These are phyloP conservation scores for Minunthozetes semirufus DNA, from an alignment of 2,888 invertebrate species.

Conservation along the genomic window DNA sequence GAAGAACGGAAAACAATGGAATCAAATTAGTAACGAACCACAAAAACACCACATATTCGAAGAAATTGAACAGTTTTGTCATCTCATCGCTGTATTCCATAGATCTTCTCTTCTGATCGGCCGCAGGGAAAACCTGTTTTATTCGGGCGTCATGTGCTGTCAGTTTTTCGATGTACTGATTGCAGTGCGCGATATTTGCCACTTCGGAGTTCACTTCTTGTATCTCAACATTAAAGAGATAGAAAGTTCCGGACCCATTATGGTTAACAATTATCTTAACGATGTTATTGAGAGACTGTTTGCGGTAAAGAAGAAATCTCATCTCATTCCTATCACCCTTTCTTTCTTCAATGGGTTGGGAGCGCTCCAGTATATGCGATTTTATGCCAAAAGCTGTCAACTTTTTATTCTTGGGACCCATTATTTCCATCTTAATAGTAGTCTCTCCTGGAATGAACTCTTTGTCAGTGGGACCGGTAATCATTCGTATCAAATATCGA, in stretches of 20 bases:
- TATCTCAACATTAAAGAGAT: not conserved
- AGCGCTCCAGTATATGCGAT: not conserved
- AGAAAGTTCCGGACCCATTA: not conserved
- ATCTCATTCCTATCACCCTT: not conserved
- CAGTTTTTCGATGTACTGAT: not conserved
- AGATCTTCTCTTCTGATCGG: not conserved
- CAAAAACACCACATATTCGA: not conserved
- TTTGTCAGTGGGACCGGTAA: not conserved
- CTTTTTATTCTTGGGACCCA: not conserved
- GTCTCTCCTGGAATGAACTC: not conserved
- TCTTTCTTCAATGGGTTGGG: not conserved
- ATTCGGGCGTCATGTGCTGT: too few relatives aligned
- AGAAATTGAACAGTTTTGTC: not conserved
- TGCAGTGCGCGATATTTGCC: not conserved
- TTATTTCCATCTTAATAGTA: not conserved
- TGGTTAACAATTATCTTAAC: not conserved
- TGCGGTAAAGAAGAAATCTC: not conserved
- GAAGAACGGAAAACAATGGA: conserved; percentile 63
- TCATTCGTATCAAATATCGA: not conserved
- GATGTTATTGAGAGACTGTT: not conserved
- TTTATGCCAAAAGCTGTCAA: not conserved
- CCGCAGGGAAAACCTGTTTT: not conserved
- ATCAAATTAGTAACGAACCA: conserved; percentile 34
- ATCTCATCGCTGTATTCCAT: not conserved
- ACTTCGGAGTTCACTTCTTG: not conserved